Evolutionary conservation across 2,797 vertebrate species (phyloP).

Genomic region (Acridotheres tristis): DNA sequence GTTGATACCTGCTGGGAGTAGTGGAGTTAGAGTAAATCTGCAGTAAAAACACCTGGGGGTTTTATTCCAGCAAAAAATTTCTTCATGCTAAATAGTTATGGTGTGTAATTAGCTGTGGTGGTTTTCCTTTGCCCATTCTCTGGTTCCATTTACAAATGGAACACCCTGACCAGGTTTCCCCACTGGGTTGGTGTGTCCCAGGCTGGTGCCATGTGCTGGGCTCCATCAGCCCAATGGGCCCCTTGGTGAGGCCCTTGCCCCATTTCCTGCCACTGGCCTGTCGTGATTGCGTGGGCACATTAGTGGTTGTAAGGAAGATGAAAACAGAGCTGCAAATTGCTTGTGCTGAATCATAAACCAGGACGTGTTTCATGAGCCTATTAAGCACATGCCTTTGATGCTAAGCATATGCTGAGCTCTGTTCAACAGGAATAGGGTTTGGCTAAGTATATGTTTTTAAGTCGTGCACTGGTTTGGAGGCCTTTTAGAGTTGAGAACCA

Average conservation of each 20-base stretch:
- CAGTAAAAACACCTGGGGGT: not conserved
- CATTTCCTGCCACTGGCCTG: not conserved
- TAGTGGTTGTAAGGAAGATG: not conserved
- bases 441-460: not conserved
- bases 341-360: not conserved
- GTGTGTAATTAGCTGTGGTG: not conserved
- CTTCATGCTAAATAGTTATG: not conserved
- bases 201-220: not conserved
- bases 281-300: rapidly evolving
- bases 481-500: conserved; percentile 1
- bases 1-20: conserved; percentile 4
- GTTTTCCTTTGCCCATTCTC: not conserved
- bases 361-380: not conserved
- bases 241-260: not conserved
- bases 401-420: conserved; percentile 14
- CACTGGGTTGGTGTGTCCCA: not conserved
- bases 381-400: not conserved
- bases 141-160: not conserved
- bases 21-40: not conserved
- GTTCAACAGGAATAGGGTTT: not conserved
- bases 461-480: not conserved
- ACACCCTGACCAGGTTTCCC: not conserved
- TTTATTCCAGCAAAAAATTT: not conserved
- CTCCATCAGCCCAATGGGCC: not conserved
- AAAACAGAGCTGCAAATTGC: conserved; percentile 6